Base-by-base conservation (phyloP, 37 sponge, comb jelly and placozoan genomes). In the Bolinopsis microptera region DNA sequence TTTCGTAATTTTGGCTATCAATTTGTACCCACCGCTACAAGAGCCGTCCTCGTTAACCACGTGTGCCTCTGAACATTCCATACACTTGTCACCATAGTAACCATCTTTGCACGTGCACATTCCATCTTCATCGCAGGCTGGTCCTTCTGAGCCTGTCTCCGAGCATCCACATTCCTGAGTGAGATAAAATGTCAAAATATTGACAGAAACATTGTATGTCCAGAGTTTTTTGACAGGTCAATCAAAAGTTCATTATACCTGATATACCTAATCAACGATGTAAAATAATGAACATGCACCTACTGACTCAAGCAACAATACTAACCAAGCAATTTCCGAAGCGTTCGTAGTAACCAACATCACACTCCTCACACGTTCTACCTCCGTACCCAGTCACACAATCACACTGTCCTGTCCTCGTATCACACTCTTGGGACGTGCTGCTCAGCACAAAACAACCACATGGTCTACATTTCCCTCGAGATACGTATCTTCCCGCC, bases 1-100 rank as follows among this genome's bases (percentile, higher is more conserved):
- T n/a, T n/a, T n/a, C n/a, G n/a, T n/a, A n/a, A n/a, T n/a, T n/a
- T n/a, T n/a, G n/a, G n/a, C n/a, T n/a, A n/a, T n/a, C n/a, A n/a
- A n/a, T n/a, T n/a, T n/a, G n/a, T 13, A 48, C 61, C 32, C 30
- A 80, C 82, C 82, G 5, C 21, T 32, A 80, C 82, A 80, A 9
- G 82, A 36, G 2, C 38, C 82, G 37, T 80, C 38, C 35, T 35
- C 23, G 22, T 34, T 2, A 37, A 30, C 22, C 5, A 80, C 82
- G 38, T 80, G 37, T 13, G 24, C 21, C 5, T 30, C 82, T 33
- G 82, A 36, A 34, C 82, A 80, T 8, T 80, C 8, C 3, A 8
- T 30, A 80, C 82, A 80, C 82, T 28, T 16, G 82, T 80, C 30
- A 80, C 82, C 37, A 34, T 80, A 34, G 82, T 80, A 80, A 80